These are phyloP conservation scores for Sebastes matsubarae DNA, from an alignment of 2,797 vertebrate species.

Conservation along the genomic window DNA sequence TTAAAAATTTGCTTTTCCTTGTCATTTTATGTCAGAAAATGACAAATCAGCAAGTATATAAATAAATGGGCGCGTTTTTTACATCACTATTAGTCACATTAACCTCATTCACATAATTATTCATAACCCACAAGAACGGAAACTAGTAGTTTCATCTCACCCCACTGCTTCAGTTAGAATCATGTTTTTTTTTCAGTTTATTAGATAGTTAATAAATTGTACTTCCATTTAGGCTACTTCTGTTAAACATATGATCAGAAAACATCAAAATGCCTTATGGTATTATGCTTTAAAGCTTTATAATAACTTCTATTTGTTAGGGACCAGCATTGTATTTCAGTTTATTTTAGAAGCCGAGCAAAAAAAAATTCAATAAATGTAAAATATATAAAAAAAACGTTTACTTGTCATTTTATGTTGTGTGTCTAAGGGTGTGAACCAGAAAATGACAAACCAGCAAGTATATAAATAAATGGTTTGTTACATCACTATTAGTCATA, in stretches of 20 bases:
- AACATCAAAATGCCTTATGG: neutral
- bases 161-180: neutral
- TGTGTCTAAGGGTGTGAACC: too few relatives aligned
- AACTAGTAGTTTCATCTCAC: constrained; percentile 13
- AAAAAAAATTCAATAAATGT: too few relatives aligned
- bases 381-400: neutral
- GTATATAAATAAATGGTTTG: neutral
- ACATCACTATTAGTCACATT: constrained; percentile 53
- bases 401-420: too few relatives aligned
- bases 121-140: constrained; percentile 63
- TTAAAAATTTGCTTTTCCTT: neutral
- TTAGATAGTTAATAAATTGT: neutral
- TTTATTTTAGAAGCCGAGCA: neutral
- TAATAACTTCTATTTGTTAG: neutral
- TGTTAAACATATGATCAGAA: neutral
- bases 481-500: too few relatives aligned
- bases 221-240: neutral
- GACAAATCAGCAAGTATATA: neutral
- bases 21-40: neutral
- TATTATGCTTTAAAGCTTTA: accelerated
- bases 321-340: too few relatives aligned
- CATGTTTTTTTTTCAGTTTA: neutral
- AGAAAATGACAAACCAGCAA: too few relatives aligned
- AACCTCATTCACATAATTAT: constrained; percentile 55
- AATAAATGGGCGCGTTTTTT: constrained; percentile 6